Conservation (phyloP, 2,888 invertebrate genomes). For the Drosophila peninsularis region DNA sequence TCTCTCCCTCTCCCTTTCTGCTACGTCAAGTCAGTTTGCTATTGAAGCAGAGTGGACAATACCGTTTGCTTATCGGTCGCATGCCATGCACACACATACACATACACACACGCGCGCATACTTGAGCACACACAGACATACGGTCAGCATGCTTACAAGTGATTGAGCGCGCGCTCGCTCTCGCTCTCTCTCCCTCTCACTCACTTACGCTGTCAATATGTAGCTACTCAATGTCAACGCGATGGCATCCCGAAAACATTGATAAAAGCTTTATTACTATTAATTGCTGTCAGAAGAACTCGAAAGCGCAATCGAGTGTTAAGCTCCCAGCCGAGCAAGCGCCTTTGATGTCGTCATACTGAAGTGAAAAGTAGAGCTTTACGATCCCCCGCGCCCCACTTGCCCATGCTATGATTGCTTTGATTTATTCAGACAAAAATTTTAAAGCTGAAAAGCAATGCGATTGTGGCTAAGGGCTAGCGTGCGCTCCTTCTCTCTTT, state of each 20-base stretch:
- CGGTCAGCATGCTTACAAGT: constrained; percentile 6
- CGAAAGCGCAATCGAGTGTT: constrained; percentile 20
- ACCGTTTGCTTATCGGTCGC: constrained; percentile 66
- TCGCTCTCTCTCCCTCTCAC: neutral
- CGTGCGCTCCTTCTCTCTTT: neutral
- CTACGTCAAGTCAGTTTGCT: constrained; percentile 30
- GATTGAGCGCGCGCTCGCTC: constrained; percentile 3
- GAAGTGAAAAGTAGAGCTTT: constrained; percentile 48
- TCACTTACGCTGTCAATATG: too few relatives aligned
- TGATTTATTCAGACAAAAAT: neutral
- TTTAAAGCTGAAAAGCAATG: neutral
- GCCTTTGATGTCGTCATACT: constrained; percentile 42
- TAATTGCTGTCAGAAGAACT: constrained; percentile 54
- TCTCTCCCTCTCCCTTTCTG: too few relatives aligned
- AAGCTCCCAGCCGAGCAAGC: constrained; percentile 18
- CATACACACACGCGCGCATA: neutral
- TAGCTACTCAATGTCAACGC: constrained; percentile 45
- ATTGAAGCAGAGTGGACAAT: constrained; percentile 53
- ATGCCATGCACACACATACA: constrained; percentile 39
- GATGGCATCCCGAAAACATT: constrained; percentile 41
- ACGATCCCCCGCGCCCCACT: constrained; percentile 7
- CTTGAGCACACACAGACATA: neutral
- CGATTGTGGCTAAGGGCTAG: neutral
- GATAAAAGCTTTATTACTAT: constrained; percentile 60
- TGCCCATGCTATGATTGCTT: too few relatives aligned